Evolutionary conservation across 1,140 invertebrate genomes (phyloP).

Genomic region (Psix sp.): DNA sequence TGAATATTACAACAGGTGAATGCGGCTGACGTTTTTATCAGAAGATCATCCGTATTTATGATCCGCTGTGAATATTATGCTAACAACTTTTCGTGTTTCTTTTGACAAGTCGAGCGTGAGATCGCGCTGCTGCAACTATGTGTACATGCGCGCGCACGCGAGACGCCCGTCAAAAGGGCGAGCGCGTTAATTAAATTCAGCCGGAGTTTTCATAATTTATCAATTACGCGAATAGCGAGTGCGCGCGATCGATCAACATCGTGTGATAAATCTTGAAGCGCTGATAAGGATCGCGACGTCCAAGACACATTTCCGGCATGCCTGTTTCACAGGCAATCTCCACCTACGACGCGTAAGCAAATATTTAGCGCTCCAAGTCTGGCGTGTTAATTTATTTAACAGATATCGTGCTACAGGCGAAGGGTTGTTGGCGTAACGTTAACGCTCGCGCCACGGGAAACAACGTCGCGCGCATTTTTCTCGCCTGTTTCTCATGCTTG

Average conservation of each 20-base stretch:
- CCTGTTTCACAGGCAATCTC: conserved; percentile 40
- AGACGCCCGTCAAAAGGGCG: not conserved
- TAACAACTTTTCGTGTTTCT: not conserved
- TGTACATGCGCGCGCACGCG: not conserved
- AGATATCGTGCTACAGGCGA: conserved; percentile 16
- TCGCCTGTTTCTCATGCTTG: conserved; percentile 17
- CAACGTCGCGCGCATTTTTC: conserved; percentile 14
- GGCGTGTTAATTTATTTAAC: conserved; percentile 40
- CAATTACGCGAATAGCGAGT: conserved; percentile 13
- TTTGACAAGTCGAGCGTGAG: not conserved
- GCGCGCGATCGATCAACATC: conserved; percentile 30
- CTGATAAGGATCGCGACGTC: conserved; percentile 32
- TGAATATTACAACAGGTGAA: conserved; percentile 1
- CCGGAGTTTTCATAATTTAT: conserved; percentile 17
- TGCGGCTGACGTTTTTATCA: not conserved
- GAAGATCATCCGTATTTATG: conserved; percentile 19
- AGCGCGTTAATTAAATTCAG: not conserved
- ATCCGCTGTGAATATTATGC: not conserved
- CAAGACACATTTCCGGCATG: conserved; percentile 45
- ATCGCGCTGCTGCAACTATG: not conserved
- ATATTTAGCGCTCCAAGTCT: conserved; percentile 31
- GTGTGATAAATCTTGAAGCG: conserved; percentile 18
- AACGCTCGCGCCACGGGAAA: conserved; percentile 23
- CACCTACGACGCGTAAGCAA: conserved; percentile 45
- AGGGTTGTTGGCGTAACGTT: conserved; percentile 25